phyloP scores from a whole-genome alignment of 2,888 invertebrate species.

The Esperia sulphurella region DNA sequence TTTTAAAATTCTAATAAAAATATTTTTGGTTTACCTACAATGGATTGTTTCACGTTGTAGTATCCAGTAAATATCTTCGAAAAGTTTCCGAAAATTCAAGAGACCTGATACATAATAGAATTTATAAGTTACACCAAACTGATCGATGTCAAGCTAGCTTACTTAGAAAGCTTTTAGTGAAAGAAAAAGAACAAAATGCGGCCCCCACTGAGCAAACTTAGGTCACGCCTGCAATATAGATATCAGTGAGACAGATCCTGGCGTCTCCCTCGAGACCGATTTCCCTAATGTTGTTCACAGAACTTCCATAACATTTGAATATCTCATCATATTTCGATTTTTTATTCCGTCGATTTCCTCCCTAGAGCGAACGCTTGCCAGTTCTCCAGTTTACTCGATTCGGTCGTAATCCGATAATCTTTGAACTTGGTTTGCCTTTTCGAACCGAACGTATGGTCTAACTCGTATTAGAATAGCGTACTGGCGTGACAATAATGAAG shows the following conservation, averaged over 20 bases:
- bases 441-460: neutral
- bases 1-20: too few relatives aligned
- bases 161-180: too few relatives aligned
- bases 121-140: neutral
- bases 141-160: neutral
- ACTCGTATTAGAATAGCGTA: too few relatives aligned
- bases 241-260: conserved; percentile 15
- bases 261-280: conserved; percentile 38
- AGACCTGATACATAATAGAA: too few relatives aligned
- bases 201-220: neutral
- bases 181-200: neutral
- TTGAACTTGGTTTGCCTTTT: neutral
- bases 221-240: conserved; percentile 9
- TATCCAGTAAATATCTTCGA: too few relatives aligned
- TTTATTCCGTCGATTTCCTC: conserved; percentile 36
- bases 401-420: conserved; percentile 1
- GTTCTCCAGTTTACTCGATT: conserved; percentile 16
- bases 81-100: too few relatives aligned
- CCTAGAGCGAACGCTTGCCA: conserved; percentile 9
- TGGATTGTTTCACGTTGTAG: too few relatives aligned
- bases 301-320: conserved; percentile 61
- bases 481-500: too few relatives aligned
- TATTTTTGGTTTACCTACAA: too few relatives aligned
- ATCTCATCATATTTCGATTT: conserved; percentile 53
- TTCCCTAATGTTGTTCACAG: conserved; percentile 55